Base-by-base conservation (phyloP, 1,140 invertebrate species). In the Homarus americanus region DNA sequence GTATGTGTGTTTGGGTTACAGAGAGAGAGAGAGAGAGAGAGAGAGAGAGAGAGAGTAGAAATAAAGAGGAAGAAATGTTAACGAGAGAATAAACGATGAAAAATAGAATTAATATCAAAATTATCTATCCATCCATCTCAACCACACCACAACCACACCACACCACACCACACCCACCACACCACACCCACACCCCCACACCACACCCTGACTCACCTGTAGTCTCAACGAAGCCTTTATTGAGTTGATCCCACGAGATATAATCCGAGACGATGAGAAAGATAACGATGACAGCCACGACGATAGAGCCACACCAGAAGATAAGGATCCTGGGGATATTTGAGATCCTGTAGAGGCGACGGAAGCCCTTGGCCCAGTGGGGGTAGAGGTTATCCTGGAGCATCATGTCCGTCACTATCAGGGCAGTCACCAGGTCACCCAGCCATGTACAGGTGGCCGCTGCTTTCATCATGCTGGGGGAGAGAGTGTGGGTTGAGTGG, bases 371-470 rank as follows among this genome's bases (percentile, higher is more conserved):
- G 1, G 94, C 95, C 95, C 95, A 95, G 44, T 94, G 91, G 0
- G 95, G 95, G 92, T 96, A 96, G 20, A 96, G 93, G 92, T 95
- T 95, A 92, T 96, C 95, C 93, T 96, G 95, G 12, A 96, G 94
- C 95, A 96, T 96, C 93, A 96, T 95, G 92, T 96, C 95, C 69
- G 95, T 95, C 17, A 96, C 95, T 95, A 95, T 93, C 28, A 94
- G 93, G 17, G 95, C 95, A 12, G 95, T 96, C 91, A 96, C 94
- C 85, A 95, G 94, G 92, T 95, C 95, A 3, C 95, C 95, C 91
- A 95, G 94, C 95, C 95, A 96, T 0, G 95, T 96, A 34, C 95
- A 95, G 92, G 94, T 95, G 0, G 95, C 95, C 24, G 95, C 95
- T 24, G 94, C 95, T 93, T 96, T 96, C 95, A 95, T 95, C 90